Evolutionary conservation across 1,140 invertebrate species (phyloP), one percentile per base, ranked within the genome.

Genomic region (Drosophila ficusphila): DNA sequence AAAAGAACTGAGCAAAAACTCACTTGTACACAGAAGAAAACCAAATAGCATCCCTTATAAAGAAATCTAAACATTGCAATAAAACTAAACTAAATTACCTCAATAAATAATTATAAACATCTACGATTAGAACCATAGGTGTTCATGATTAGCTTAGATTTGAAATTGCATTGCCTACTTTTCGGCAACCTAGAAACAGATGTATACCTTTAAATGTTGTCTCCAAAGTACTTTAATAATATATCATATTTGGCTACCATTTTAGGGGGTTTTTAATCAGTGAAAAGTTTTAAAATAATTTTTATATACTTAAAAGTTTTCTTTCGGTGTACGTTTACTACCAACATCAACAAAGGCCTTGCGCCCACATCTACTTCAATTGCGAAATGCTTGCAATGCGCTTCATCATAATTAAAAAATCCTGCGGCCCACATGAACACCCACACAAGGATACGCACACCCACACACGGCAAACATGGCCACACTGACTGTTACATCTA

Each of bases 351-450:
- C 34, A 67, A 51, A 67, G 62, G 62, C 46, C 60, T 31, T 31
- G 67, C 36, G 60, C 44, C 62, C 60, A 67, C 53, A 31, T 31
- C 68, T 52, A 79, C 72, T 76, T 85, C 71, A 79, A 85, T 73
- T 62, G 68, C 70, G 56, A 73, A 73, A 72, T 72, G 56, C 52
- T 49, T 57, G 67, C 42, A 48, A 70, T 48, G 68, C 38, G 52
- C 69, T 72, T 62, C 76, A 85, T 57, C 70, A 83, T 85, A 83
- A 85, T 83, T 83, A 85, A 85, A 41, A 67, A 67, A 39, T 52
- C 60, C 42, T 42, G 44, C 61, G 60, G 62, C 36, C 44, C 42
- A 67, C 58, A 62, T 38, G 60, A 16, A 29, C 29, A 42, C 52
- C 25, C 58, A 57, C 52, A 42, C 21, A 27, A 21, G 8, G 7